Conservation (phyloP, 1,140 invertebrate genomes). For the Hyposmocoma kahamanoa region DNA sequence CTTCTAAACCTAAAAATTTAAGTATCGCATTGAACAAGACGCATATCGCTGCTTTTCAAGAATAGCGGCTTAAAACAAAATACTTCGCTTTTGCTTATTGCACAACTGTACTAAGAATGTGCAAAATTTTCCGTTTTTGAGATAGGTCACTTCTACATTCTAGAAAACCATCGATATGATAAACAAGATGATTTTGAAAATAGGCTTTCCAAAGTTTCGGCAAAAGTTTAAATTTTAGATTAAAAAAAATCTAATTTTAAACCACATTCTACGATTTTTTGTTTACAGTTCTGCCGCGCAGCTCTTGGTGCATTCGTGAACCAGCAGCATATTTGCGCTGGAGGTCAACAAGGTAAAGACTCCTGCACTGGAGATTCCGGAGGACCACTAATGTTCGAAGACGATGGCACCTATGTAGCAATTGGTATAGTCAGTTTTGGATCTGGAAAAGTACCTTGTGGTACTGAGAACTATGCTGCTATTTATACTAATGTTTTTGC, state of each 20-base stretch:
- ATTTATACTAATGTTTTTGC: slow-evolving; percentile 58
- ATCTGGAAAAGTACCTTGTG: slow-evolving; percentile 50
- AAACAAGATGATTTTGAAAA: background rate
- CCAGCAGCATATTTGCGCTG: slow-evolving; percentile 76
- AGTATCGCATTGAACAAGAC: too few species aligned
- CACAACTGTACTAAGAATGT: too few species aligned
- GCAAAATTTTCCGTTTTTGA: background rate
- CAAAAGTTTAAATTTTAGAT: background rate
- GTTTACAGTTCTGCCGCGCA: background rate
- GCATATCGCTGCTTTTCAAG: too few species aligned
- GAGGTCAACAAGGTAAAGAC: slow-evolving; percentile 78
- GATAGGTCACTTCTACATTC: background rate
- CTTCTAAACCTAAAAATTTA: too few species aligned
- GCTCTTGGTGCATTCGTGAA: background rate
- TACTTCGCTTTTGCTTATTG: too few species aligned
- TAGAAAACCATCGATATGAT: background rate
- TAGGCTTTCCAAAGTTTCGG: background rate
- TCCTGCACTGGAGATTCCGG: slow-evolving; percentile 83
- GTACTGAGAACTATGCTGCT: slow-evolving; percentile 54
- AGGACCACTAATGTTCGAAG: slow-evolving; percentile 76
- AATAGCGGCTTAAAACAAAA: too few species aligned
- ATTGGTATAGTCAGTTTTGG: slow-evolving; percentile 72
- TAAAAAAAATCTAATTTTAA: background rate
- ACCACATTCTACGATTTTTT: background rate
- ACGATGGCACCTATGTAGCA: slow-evolving; percentile 15